A percentile compares a stretch with the other conserved stretches of the same genome.
Conservation (phyloP, 2,113 vertebrate genomes). For the Addax nasomaculatus region DNA sequence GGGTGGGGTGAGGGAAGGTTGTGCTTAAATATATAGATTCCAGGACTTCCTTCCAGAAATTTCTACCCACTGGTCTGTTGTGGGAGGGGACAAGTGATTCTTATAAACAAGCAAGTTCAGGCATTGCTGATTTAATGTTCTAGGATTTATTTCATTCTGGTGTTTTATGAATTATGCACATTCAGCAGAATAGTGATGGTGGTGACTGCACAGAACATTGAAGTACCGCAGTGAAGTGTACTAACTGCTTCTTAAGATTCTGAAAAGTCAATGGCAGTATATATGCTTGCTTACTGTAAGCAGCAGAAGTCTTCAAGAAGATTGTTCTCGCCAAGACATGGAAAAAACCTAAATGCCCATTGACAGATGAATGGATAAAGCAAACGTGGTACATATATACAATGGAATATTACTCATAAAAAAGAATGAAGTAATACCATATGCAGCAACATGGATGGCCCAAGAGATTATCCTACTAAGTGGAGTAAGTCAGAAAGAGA, state of each 20-base stretch:
- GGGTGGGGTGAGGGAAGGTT: neutral
- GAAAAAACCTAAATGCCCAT: neutral
- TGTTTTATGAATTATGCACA: neutral
- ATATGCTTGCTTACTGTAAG: neutral
- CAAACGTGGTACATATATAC: neutral
- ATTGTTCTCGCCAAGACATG: neutral
- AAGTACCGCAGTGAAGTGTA: neutral
- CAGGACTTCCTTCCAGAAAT: neutral
- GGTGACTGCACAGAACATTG: neutral
- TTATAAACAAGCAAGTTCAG: neutral
- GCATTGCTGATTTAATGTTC: neutral
- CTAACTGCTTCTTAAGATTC: neutral
- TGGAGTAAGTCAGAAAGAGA: neutral
- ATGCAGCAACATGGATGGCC: neutral
- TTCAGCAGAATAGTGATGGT: neutral
- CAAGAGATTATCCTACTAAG: neutral
- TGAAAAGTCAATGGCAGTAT: neutral
- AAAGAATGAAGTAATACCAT: neutral
- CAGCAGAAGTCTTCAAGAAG: neutral
- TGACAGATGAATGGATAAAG: neutral
- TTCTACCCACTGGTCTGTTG: neutral
- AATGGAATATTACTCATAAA: neutral
- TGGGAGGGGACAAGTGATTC: neutral
- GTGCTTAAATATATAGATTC: neutral
- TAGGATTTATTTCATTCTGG: neutral